A percentile compares a stretch with the other conserved stretches of the same genome.
Conservation (phyloP, 2,113 vertebrate species). For the Melanerpes formicivorus region DNA sequence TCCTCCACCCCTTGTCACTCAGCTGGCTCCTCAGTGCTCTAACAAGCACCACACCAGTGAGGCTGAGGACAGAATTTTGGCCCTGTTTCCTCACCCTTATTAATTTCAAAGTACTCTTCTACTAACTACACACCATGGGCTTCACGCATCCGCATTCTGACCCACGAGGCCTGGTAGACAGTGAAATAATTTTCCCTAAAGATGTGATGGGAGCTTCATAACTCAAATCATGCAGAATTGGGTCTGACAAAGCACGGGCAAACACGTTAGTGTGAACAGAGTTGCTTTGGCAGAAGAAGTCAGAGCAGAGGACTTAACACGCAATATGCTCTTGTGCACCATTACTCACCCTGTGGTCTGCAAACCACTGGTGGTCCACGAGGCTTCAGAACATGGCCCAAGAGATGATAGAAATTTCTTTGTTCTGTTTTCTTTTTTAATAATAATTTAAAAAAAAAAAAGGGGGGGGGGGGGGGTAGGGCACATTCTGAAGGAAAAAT, state of each 20-base stretch:
- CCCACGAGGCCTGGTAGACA: slow-evolving; percentile 2
- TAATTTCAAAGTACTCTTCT: slow-evolving; percentile 52
- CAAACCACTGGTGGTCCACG: slow-evolving; percentile 36
- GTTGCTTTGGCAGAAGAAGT: not conserved
- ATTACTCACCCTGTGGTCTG: slow-evolving; percentile 50
- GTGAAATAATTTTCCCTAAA: slow-evolving; percentile 48
- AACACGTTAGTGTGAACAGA: not conserved
- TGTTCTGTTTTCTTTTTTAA: not conserved
- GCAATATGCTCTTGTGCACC: not conserved
- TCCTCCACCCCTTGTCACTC: not conserved
- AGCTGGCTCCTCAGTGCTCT: not conserved
- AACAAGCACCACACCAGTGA: not conserved
- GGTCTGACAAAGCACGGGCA: slow-evolving; percentile 12
- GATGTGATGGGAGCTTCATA: slow-evolving; percentile 1
- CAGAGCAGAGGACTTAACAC: not conserved
- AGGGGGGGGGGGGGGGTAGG: not conserved
- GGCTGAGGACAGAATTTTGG: slow-evolving; percentile 59
- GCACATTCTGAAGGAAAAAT: not conserved
- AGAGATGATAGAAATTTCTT: not conserved
- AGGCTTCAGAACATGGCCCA: not conserved
- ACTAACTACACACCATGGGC: slow-evolving; percentile 3
- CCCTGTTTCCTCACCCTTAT: slow-evolving; percentile 3
- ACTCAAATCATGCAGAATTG: not conserved
- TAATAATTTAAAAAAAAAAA: not conserved
- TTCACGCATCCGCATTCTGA: not conserved